Conservation (phyloP, 2,797 vertebrate genomes). For the Ispidina picta region DNA sequence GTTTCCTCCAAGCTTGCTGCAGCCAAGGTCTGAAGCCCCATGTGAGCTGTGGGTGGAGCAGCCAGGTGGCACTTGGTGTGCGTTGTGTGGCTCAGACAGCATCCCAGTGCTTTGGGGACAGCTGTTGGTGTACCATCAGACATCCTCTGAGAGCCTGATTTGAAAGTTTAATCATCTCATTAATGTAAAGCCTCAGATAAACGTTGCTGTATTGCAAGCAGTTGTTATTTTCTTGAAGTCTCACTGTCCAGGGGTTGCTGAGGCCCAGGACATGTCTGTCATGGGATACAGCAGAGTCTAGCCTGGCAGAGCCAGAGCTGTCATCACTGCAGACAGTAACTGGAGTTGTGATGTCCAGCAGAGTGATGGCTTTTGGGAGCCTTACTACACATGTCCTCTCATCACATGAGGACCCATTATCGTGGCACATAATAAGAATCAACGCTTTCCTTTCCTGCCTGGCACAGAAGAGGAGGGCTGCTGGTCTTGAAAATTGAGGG, state of each 20-base stretch:
- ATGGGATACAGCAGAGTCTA: not conserved
- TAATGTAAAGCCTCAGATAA: not conserved
- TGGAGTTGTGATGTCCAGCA: not conserved
- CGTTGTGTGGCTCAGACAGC: not conserved
- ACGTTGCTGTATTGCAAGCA: not conserved
- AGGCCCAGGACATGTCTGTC: not conserved
- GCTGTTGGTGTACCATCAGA: not conserved
- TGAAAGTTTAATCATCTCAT: not conserved
- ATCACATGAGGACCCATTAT: not conserved
- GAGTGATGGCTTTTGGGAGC: not conserved
- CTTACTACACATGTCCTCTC: not conserved
- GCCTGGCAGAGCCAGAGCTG: accelerated
- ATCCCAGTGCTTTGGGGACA: accelerated
- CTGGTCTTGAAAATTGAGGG: not conserved
- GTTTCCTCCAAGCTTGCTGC: not conserved
- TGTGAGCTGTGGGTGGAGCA: not conserved
- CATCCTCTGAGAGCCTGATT: not conserved
- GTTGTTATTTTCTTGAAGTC: not conserved
- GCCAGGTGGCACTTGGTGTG: accelerated
- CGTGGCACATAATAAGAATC: not conserved
- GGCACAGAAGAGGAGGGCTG: not conserved
- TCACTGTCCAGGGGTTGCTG: not conserved
- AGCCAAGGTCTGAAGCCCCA: accelerated
- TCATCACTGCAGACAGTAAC: not conserved
- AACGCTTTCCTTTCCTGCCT: not conserved